Conservation (phyloP, 2,888 invertebrate species). For the Latheticus oryzae region DNA sequence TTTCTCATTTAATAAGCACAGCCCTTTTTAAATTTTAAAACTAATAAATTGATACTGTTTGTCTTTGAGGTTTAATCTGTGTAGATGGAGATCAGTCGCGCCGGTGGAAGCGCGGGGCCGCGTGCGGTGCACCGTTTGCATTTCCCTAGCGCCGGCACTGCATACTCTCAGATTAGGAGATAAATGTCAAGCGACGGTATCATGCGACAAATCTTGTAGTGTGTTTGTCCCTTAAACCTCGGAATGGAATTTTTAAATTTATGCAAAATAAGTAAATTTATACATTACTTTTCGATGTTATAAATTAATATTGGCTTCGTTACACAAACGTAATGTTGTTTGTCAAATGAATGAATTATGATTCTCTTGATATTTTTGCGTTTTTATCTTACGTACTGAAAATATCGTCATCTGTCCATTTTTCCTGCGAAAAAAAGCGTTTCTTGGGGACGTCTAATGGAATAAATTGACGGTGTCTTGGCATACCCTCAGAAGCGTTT, state of each 20-base stretch:
- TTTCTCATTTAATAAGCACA: too few species aligned
- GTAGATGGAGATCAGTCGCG: too few species aligned
- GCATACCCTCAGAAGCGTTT: constrained; percentile 28
- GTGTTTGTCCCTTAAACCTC: too few species aligned
- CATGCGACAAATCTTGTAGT: too few species aligned
- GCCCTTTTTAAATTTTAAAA: too few species aligned
- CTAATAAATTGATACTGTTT: too few species aligned
- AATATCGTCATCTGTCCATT: constrained; percentile 20
- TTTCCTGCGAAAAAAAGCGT: constrained; percentile 1
- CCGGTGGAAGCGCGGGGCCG: too few species aligned
- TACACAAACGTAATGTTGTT: constrained; percentile 11
- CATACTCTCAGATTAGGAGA: too few species aligned
- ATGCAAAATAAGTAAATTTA: constrained; percentile 3
- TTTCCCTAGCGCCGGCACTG: too few species aligned
- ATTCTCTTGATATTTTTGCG: background rate
- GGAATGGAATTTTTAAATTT: background rate
- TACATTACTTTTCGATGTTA: background rate
- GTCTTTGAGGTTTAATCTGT: too few species aligned
- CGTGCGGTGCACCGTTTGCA: too few species aligned
- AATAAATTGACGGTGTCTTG: constrained; percentile 31
- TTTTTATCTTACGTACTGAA: constrained; percentile 1
- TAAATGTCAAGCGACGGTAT: too few species aligned
- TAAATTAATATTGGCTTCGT: constrained; percentile 9
- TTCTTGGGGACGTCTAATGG: constrained; percentile 14
- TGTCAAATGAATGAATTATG: constrained; percentile 10